Conservation (phyloP, 2,797 vertebrate species). For the Loris lydekkerianus region DNA sequence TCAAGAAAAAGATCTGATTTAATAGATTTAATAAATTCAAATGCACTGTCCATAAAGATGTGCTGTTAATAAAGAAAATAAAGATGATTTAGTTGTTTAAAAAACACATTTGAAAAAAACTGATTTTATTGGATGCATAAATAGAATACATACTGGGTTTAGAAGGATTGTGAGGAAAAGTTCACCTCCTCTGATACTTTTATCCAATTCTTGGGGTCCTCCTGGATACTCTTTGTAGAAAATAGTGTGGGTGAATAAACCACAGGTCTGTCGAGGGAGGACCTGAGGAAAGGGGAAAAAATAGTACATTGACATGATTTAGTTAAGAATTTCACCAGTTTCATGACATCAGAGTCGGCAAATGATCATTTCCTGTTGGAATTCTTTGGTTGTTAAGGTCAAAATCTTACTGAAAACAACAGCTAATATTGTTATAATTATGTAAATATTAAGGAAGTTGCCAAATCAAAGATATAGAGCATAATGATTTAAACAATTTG, state of each 20-base stretch:
- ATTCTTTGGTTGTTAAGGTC: neutral
- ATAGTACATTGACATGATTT: neutral
- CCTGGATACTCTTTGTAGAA: slow-evolving; percentile 99
- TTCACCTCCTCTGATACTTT: slow-evolving; percentile 97
- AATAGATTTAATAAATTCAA: neutral
- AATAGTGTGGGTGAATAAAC: slow-evolving; percentile 98
- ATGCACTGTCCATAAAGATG: neutral
- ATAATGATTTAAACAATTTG: neutral
- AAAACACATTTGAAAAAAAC: neutral
- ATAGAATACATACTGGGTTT: slow-evolving; percentile 94
- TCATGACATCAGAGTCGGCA: neutral
- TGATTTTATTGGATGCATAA: neutral
- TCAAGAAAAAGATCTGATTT: neutral
- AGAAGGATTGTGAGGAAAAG: slow-evolving; percentile 98
- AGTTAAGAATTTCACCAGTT: neutral
- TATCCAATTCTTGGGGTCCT: slow-evolving; percentile 97
- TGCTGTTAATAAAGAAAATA: neutral
- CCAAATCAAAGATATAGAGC: neutral
- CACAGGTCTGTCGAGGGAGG: slow-evolving; percentile 98
- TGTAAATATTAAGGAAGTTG: neutral
- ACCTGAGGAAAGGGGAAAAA: slow-evolving; percentile 89
- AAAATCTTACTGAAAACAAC: neutral
- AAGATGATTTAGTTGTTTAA: neutral
- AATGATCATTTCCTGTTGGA: neutral
- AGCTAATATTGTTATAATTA: accelerated